Base-by-base conservation (phyloP, 2,888 invertebrate species). In the Diaphora mendica region DNA sequence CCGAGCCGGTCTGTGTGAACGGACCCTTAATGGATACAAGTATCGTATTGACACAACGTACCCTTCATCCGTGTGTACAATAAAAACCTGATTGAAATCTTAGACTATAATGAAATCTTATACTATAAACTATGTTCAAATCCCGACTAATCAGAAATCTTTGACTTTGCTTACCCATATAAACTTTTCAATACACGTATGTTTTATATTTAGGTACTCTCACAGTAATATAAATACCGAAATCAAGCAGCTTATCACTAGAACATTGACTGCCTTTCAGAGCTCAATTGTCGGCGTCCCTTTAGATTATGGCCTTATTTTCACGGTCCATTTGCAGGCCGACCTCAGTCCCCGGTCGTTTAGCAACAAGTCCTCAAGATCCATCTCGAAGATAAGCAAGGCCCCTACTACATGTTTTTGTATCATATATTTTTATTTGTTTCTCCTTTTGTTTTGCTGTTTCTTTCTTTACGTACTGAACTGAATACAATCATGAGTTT, bases 361-460 rank as follows among this genome's bases (percentile, higher is more conserved):
- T 71, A 79, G 85, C 85, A 84, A 85, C 85, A 85, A 81, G 85
- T 85, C 77, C 72, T 79, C 73, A 75, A 81, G 85, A 84, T 85
- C 66, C 71, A 71, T 75, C 75, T 66, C 66, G 35, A 39, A 75
- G 84, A 84, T 84, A 83, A 82, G 51, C 68, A 11, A 15, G 64
- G 20, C 74, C 78, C 83, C 70, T 76, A 78, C 84, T 78, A 82
- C 59, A 75, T 0, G 17, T 13, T 23, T 20, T 62, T 15, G 30
- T 17, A 30, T 17, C 17, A 30, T 5, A 30, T 26, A 26, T 15
- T 59, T 59, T 59, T 59, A 59, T 59, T 11, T 23, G 11, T 11
- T 26, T 30, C 13, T 59, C 13, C 9, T 55, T 55, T 48, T 44
- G 15, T 55, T 55, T 55, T 55, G 11, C 2, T 59, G 15, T 13